These are phyloP conservation scores for Thysanoteuthis rhombus DNA, from an alignment of 2,888 invertebrate species.

Conservation along the genomic window DNA sequence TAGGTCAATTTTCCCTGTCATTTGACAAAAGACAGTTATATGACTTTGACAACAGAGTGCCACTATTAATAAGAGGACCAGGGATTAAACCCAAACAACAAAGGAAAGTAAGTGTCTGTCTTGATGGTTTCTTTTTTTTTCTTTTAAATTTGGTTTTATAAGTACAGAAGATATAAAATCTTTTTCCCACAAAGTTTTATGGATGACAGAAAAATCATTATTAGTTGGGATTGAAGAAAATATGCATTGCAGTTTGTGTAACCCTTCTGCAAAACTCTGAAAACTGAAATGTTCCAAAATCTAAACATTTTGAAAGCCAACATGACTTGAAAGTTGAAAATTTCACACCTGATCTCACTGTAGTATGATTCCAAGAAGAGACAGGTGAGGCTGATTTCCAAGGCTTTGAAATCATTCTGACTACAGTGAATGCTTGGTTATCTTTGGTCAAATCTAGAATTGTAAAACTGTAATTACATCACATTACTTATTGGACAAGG, in stretches of 20 bases:
- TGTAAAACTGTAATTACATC: too few relatives aligned
- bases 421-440: too few relatives aligned
- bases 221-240: not conserved
- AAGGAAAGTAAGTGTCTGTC: conserved; percentile 49
- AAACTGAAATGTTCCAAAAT: too few relatives aligned
- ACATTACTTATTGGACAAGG: too few relatives aligned
- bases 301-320: too few relatives aligned
- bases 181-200: not conserved
- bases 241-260: not conserved
- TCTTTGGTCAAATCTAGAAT: too few relatives aligned
- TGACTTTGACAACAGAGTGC: conserved; percentile 87
- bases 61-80: conserved; percentile 84
- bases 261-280: too few relatives aligned
- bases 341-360: too few relatives aligned
- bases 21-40: conserved; percentile 91
- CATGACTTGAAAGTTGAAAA: too few relatives aligned
- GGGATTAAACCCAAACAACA: conserved; percentile 55
- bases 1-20: conserved; percentile 88
- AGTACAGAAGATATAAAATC: not conserved
- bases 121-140: not conserved
- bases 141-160: not conserved
- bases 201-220: not conserved
- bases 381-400: too few relatives aligned
- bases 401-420: too few relatives aligned
- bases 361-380: too few relatives aligned